These are phyloP conservation scores for Deroplatys truncata DNA, from an alignment of 2,888 invertebrate species.

Conservation along the genomic window DNA sequence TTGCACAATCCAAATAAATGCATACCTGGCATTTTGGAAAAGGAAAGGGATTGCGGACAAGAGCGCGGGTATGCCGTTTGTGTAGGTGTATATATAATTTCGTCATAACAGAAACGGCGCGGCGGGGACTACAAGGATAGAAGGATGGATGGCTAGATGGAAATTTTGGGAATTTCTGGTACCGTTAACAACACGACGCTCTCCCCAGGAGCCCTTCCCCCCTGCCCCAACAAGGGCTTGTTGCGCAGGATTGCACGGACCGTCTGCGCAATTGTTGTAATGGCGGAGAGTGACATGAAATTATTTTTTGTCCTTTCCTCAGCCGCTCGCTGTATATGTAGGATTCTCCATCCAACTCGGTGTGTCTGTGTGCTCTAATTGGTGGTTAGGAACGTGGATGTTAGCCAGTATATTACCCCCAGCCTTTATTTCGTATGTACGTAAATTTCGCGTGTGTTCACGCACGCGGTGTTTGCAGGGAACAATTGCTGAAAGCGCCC, in stretches of 20 bases:
- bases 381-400: slow-evolving; percentile 14
- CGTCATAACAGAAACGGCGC: background rate
- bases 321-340: too few relatives aligned
- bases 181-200: background rate
- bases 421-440: slow-evolving; percentile 4
- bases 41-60: background rate
- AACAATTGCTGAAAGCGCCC: background rate
- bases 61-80: background rate
- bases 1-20: slow-evolving; percentile 26
- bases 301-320: background rate
- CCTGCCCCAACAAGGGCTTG: background rate
- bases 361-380: slow-evolving; percentile 2
- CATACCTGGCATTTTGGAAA: slow-evolving; percentile 19
- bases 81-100: slow-evolving; percentile 11
- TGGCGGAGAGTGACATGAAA: background rate
- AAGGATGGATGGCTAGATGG: background rate
- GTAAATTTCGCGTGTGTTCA: background rate
- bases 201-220: background rate
- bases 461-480: background rate
- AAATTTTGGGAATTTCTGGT: slow-evolving; percentile 14
- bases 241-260: background rate
- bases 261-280: slow-evolving; percentile 1
- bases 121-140: background rate
- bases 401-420: slow-evolving; percentile 10
- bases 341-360: background rate